Conservation (phyloP, 64 coral and sea anemone genomes). For the Actinia equina region DNA sequence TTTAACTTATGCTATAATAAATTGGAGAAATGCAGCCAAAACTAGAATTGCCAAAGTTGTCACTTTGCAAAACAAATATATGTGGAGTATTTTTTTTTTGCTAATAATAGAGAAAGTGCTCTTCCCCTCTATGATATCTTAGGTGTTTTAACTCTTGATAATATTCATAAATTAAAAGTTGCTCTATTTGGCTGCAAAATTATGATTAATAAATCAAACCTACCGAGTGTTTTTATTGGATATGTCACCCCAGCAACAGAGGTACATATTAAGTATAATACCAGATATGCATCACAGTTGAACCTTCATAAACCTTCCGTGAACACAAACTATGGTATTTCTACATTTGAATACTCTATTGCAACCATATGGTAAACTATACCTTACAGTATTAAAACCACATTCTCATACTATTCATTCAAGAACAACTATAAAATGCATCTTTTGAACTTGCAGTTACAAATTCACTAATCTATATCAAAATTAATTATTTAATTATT, state of each 20-base stretch:
- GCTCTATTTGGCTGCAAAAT: not conserved
- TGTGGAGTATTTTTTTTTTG: constrained; percentile 27
- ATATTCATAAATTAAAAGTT: not conserved
- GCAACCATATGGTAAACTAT: too few relatives aligned
- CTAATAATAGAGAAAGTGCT: not conserved
- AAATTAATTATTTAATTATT: too few relatives aligned
- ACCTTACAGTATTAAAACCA: too few relatives aligned
- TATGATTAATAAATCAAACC: not conserved
- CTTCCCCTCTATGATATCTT: not conserved
- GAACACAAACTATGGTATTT: too few relatives aligned
- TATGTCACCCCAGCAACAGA: not conserved
- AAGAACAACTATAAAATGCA: too few relatives aligned
- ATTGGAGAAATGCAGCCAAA: constrained; percentile 32
- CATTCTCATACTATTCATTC: too few relatives aligned
- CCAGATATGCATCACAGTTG: too few relatives aligned
- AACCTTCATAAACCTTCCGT: too few relatives aligned
- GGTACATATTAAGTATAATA: not conserved
- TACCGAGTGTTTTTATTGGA: not conserved
- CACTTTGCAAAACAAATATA: constrained; percentile 49
- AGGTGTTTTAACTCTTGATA: not conserved
- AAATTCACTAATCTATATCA: too few relatives aligned
- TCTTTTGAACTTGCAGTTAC: too few relatives aligned
- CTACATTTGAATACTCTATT: too few relatives aligned
- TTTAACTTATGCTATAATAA: constrained; percentile 41
- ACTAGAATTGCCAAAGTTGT: constrained; percentile 20